Base-by-base conservation (phyloP, 37 sponge, comb jelly and placozoan species). In the Petrosia ficiformis region DNA sequence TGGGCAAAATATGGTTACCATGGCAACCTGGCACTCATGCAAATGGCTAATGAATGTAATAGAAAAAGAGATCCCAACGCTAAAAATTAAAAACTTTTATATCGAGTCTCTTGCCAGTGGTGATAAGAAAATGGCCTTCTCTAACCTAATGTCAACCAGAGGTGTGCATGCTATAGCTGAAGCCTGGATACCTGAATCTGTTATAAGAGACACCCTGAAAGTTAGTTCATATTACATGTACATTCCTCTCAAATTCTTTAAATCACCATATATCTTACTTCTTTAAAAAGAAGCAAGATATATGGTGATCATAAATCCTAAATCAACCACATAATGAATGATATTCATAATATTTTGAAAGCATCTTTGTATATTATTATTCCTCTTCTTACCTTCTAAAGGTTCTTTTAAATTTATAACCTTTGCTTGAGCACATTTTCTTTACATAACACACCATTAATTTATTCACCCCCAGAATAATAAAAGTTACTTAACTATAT, bases 1-100 rank as follows among this genome's bases (percentile, higher is more conserved):
- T 37, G 92, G 92, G 1, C 92, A 91, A 61, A 91, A 91, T 68
- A 91, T 91, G 92, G 82, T 82, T n/a, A 91, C 92, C 1, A 76
- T 75, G 28, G 66, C 70, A 35, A 91, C 92, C 0, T 83, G 77
- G 76, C 77, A 86, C 33, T 64, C 79, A 8, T 86, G 87, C 72
- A 86, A 74, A 80, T 91, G 92, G 87, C 54, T 76, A 10, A 74
- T 80, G 35, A 29, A 29, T 22, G 68, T 67, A 40, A 26, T 81
- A 1, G 65, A 67, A 54, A 57, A 57, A 29, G 91, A 90, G 57
- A 59, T 85, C 14, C 75, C 74, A 0, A 38, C 63, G 2, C 59
- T 91, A 31, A 48, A 54, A 10, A 73, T 91, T 35, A 40, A 31
- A 32, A 25, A 79, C 24, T 86, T 86, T 44, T 59, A 39, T n/a